Conservation (phyloP, 2,113 vertebrate species). For the Chloropsis hardwickii region DNA sequence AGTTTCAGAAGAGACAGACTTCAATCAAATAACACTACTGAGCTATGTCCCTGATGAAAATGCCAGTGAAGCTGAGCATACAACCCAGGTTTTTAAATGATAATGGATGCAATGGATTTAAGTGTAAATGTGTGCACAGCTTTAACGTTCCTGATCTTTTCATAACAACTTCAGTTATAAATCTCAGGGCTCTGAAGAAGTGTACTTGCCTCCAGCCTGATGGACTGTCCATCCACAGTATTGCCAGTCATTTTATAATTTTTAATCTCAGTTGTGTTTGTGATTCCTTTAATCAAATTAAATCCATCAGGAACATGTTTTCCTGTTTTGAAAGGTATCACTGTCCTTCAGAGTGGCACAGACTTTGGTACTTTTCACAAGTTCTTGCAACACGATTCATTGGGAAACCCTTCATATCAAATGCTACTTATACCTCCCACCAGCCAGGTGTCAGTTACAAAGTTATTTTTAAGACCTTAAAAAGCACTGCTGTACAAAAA, state of each 20-base stretch:
- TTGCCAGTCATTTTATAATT: not conserved
- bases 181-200: not conserved
- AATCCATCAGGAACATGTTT: not conserved
- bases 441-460: not conserved
- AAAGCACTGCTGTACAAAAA: not conserved
- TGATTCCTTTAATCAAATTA: not conserved
- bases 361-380: not conserved
- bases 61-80: not conserved
- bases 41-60: not conserved
- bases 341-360: not conserved
- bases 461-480: not conserved
- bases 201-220: not conserved
- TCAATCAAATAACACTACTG: not conserved
- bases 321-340: not conserved
- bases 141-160: not conserved
- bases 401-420: not conserved
- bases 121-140: not conserved
- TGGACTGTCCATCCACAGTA: not conserved
- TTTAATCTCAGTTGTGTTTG: not conserved
- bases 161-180: not conserved
- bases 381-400: not conserved
- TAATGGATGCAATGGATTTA: not conserved
- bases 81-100: not conserved
- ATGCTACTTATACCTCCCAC: not conserved
- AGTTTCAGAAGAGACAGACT: not conserved